Evolutionary conservation across 2,113 vertebrate species (phyloP), one percentile per base, ranked within the genome.

Genomic region (Sinocyclocheilus anophthalmus): DNA sequence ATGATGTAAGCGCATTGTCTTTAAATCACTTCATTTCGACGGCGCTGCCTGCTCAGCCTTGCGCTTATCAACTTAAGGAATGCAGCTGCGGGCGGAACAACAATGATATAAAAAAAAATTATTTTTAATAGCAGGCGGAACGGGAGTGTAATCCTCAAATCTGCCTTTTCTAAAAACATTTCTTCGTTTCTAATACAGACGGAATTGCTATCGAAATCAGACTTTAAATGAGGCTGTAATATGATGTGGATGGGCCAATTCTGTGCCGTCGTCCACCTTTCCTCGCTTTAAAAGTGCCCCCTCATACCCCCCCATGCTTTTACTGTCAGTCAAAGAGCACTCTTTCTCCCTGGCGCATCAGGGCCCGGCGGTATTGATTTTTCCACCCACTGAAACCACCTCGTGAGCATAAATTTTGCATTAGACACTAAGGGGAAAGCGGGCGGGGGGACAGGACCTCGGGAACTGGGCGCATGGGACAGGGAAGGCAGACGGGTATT

Each of bases 351-450:
- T 95, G 94, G 95, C 92, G 95, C 97, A 97, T 97, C 97, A 96
- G 96, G 95, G 96, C 95, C 95, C 83, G 82, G 94, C 96, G 94
- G 96, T 99, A 98, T 99, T 97, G 97, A 99, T 99, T 98, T 97
- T 98, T 96, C 96, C 96, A 95, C 96, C 96, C 96, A 96, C 97
- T 97, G 97, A 98, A 97, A 97, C 96, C 96, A 97, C 97, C 96
- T 95, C 97, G 97, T 97, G 97, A 98, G 97, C 98, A 99, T 99
- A 98, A 97, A 99, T 99, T 99, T 98, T 99, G 97, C 97, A 99
- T 99, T 97, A 99, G 96, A 96, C 97, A 97, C 96, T 97, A 96
- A 94, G 95, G 94, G 95, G 96, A 95, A 96, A 94, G 92, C 93
- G 0, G 76, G 37, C 48, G n/a, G 24, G 26, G 7, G 33, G 69